These are phyloP conservation scores for Forbesichthys agassizii DNA, from an alignment of 2,113 vertebrate genomes.

Conservation along the genomic window DNA sequence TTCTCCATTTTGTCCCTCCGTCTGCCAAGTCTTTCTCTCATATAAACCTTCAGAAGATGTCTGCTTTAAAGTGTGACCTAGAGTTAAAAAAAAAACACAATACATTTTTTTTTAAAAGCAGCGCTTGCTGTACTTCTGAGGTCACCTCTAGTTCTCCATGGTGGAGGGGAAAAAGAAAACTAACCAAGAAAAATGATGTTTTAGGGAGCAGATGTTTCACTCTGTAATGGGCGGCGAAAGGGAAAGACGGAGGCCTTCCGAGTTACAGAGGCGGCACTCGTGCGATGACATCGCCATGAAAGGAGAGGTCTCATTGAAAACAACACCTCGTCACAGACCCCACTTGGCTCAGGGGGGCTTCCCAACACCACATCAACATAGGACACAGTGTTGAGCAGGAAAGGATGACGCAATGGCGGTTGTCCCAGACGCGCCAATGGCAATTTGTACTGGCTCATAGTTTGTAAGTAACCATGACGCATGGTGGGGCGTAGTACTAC, in stretches of 20 bases:
- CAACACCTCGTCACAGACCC: not conserved
- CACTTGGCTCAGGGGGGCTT: not conserved
- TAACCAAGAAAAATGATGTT: slow-evolving; percentile 1
- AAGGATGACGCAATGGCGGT: slow-evolving; percentile 12
- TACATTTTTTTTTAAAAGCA: too few species aligned
- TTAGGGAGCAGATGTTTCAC: slow-evolving; percentile 35
- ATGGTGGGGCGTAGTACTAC: slow-evolving; percentile 1
- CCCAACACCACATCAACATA: slow-evolving; percentile 12
- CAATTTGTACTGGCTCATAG: not conserved
- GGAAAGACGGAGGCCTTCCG: slow-evolving; percentile 10
- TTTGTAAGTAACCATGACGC: too few species aligned
- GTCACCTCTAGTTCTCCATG: slow-evolving; percentile 21
- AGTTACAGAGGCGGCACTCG: slow-evolving; percentile 14
- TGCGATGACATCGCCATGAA: slow-evolving; percentile 6
- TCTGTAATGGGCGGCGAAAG: slow-evolving; percentile 22
- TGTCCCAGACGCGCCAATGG: not conserved
- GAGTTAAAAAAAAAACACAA: not conserved
- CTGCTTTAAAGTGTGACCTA: not conserved
- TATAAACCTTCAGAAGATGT: slow-evolving; percentile 1
- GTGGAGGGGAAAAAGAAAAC: slow-evolving; percentile 14
- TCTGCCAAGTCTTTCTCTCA: slow-evolving; percentile 25
- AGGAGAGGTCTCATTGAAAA: slow-evolving; percentile 6
- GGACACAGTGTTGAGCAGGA: not conserved
- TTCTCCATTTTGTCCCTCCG: slow-evolving; percentile 19
- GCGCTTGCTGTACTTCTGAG: not conserved